Conservation (phyloP, 2,888 invertebrate genomes). For the Andrena chrysosceles region DNA sequence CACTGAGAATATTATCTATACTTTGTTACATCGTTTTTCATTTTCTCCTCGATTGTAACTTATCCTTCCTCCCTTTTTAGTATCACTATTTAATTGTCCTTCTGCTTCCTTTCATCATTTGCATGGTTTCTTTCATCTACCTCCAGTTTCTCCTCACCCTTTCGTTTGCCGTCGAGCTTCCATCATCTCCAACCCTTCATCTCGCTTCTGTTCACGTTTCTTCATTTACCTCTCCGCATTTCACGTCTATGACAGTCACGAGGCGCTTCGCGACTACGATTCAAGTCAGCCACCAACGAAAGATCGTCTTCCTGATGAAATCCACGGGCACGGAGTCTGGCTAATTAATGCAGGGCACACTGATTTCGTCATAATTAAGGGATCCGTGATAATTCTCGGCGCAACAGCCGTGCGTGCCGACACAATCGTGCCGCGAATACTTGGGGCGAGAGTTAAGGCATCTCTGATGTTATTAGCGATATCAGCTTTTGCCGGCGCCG, state of each 20-base stretch:
- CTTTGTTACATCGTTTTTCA: neutral
- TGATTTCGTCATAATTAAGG: slow-evolving; percentile 60
- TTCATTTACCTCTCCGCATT: neutral
- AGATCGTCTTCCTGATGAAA: slow-evolving; percentile 20
- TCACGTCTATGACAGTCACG: neutral
- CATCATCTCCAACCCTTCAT: neutral
- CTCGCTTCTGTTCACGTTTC: slow-evolving; percentile 7
- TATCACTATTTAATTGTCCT: neutral
- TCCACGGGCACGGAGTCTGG: neutral
- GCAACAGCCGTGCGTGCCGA: slow-evolving; percentile 44
- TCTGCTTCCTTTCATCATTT: neutral
- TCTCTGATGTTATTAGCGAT: slow-evolving; percentile 17
- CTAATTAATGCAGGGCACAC: slow-evolving; percentile 51
- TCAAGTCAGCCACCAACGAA: slow-evolving; percentile 20
- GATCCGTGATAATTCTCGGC: slow-evolving; percentile 51
- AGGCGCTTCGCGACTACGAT: neutral
- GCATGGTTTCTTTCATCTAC: neutral
- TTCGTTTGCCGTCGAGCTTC: neutral
- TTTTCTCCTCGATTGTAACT: neutral
- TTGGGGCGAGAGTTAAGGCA: neutral
- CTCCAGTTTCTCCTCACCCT: neutral
- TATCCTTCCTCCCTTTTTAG: neutral
- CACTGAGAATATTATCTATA: neutral
- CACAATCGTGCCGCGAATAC: slow-evolving; percentile 33
- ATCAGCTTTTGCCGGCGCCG: slow-evolving; percentile 15